Evolutionary conservation across 2,797 vertebrate genomes (phyloP).

Genomic region (Chelidonichthys spinosus): DNA sequence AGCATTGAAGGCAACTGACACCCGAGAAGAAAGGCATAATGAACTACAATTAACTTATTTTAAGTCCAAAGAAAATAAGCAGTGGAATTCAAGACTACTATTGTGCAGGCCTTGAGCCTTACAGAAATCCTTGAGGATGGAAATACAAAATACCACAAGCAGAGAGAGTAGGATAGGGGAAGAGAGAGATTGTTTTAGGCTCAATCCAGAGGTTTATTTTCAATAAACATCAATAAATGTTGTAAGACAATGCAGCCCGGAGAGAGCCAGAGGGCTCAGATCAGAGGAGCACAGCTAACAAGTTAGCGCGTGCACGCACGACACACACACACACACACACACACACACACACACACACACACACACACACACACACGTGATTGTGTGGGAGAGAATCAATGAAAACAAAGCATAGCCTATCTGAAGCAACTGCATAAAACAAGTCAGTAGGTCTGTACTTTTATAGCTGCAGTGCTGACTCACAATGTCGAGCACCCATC

Average conservation of each 20-base stretch:
- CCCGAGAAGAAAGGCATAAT: constrained; percentile 5
- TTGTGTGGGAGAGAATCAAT: constrained; percentile 72
- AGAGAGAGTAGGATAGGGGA: background rate
- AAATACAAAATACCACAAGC: constrained; percentile 35
- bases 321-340: constrained; percentile 12
- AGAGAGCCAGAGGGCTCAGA: constrained; percentile 42
- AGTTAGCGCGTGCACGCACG: constrained; percentile 9
- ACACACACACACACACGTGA: constrained; percentile 33
- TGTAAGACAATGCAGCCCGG: constrained; percentile 40
- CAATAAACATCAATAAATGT: constrained; percentile 56
- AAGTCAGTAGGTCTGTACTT: constrained; percentile 59
- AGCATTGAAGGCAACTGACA: background rate
- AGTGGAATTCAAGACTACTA: background rate
- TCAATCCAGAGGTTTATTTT: constrained; percentile 39
- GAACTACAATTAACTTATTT: constrained; percentile 4
- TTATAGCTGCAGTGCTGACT: constrained; percentile 58
- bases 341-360: constrained; percentile 21
- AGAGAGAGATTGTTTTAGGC: constrained; percentile 9
- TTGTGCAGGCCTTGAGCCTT: constrained; percentile 3
- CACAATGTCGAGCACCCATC: constrained; percentile 31
- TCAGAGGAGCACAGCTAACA: constrained; percentile 21
- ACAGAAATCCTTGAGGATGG: constrained; percentile 8
- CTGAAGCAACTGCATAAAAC: constrained; percentile 42
- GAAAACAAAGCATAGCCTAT: constrained; percentile 66
- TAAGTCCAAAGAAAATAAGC: background rate